phyloP scores from a whole-genome alignment of 2,113 vertebrate genomes.

The Erythrocercus mccallii region DNA sequence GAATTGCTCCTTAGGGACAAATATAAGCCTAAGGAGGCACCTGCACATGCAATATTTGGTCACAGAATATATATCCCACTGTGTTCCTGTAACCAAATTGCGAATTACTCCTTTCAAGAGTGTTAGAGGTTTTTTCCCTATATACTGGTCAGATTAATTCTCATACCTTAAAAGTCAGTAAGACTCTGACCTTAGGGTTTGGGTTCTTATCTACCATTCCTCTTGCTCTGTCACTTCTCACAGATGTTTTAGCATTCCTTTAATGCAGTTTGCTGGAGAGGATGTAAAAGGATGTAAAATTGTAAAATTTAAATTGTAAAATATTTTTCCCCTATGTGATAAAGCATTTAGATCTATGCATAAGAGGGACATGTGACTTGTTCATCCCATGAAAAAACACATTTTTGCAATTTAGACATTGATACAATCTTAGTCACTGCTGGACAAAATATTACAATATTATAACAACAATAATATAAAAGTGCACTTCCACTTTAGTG shows the following conservation, averaged over 20 bases:
- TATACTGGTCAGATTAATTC: not conserved
- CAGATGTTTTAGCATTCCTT: not conserved
- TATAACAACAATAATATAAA: not conserved
- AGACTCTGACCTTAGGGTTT: not conserved
- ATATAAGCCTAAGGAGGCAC: not conserved
- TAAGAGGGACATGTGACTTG: not conserved
- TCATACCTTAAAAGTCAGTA: not conserved
- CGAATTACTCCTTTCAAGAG: not conserved
- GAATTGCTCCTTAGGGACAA: not conserved
- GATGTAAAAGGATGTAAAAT: too few species aligned
- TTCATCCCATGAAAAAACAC: not conserved
- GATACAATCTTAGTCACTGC: not conserved
- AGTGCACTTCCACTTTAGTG: not conserved
- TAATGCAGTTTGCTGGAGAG: not conserved
- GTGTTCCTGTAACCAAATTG: not conserved
- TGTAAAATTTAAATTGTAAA: too few species aligned
- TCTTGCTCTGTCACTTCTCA: not conserved
- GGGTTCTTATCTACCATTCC: not conserved
- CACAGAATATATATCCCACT: not conserved
- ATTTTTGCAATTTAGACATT: not conserved
- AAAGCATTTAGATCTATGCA: not conserved
- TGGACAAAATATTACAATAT: not conserved
- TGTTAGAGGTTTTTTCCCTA: accelerated
- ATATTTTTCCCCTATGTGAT: not conserved
- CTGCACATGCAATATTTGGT: not conserved